Evolutionary conservation across 2,113 vertebrate species (phyloP), one percentile per base, ranked within the genome.

Genomic region (Fukomys damarensis): DNA sequence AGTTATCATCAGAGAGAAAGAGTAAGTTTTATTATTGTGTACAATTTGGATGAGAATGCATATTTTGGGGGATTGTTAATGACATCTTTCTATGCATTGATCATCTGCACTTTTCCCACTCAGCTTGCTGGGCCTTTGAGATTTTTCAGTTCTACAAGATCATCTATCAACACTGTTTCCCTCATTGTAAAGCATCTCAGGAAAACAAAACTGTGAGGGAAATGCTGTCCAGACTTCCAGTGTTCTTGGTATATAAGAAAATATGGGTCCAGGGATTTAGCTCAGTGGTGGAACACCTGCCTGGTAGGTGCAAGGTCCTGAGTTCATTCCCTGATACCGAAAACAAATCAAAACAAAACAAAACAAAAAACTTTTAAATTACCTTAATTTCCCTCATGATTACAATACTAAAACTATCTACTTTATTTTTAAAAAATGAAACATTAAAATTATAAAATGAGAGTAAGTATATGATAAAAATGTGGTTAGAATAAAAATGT

Each of bases 141-240:
- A 87, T 66, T 90, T 49, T 89, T 95, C 32, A 46, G 0, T 94
- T 92, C 11, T 87, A 77, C 35, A 95, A 24, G 9, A 70, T 68
- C 35, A 63, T 58, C 38, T 66, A 58, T 2, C 35, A 94, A 86
- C 1, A 58, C 46, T 84, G 72, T 58, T 66, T 63, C 5, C 30
- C 19, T 92, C 20, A 59, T 2, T 95, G 12, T 58, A 35, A 0
- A 76, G 17, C 30, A 79, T 54, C 30, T 61, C 68, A 49, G 26
- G 61, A 92, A 85, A 95, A n/a, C n/a, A 52, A 72, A 80, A 94
- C 86, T 54, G 9, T 65, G 35, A 94, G 58, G 20, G 9, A 66
- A 66, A 89, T 66, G 5, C 20, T 80, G 7, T 1, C 1, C 16
- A 61, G 4, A 68, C 35, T 41, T 10, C 5, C 90, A 14, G 3